Evolutionary conservation across 2,888 invertebrate species (phyloP).

Genomic region (Dorcus hopei): DNA sequence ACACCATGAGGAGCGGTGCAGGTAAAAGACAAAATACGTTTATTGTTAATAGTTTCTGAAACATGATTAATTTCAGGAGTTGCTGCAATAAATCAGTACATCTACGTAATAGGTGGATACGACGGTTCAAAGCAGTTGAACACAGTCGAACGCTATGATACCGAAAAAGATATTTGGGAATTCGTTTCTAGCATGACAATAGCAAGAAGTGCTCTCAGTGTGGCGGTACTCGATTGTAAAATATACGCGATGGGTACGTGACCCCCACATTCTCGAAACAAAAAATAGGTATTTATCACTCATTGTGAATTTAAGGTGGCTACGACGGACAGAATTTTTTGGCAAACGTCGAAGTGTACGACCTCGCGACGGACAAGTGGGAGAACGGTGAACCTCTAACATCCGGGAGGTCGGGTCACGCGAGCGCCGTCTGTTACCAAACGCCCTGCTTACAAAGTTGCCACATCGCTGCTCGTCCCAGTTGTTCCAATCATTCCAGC

Average conservation of each 20-base stretch:
- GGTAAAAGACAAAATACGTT: slow-evolving; percentile 51
- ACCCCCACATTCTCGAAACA: neutral
- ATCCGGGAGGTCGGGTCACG: slow-evolving; percentile 87
- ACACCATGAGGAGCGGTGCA: slow-evolving; percentile 77
- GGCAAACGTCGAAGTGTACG: slow-evolving; percentile 84
- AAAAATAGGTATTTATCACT: neutral
- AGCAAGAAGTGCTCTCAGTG: slow-evolving; percentile 83
- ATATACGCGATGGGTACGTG: slow-evolving; percentile 81
- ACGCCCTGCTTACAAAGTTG: slow-evolving; percentile 34
- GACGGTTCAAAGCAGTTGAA: slow-evolving; percentile 79
- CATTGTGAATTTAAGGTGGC: slow-evolving; percentile 64
- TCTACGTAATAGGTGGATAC: slow-evolving; percentile 95
- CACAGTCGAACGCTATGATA: slow-evolving; percentile 84
- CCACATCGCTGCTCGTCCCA: slow-evolving; percentile 9
- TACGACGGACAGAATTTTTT: slow-evolving; percentile 86
- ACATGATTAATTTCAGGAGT: slow-evolving; percentile 57
- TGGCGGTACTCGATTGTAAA: slow-evolving; percentile 81
- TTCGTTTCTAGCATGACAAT: slow-evolving; percentile 70
- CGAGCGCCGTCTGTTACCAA: slow-evolving; percentile 83
- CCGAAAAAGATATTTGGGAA: slow-evolving; percentile 79
- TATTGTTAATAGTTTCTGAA: neutral
- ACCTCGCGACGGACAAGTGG: slow-evolving; percentile 76
- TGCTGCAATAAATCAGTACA: slow-evolving; percentile 77
- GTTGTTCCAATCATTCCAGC: slow-evolving; percentile 16
- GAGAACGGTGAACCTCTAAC: slow-evolving; percentile 71